phyloP scores from a whole-genome alignment of 2,113 vertebrate genomes.

The Aramus guarauna region DNA sequence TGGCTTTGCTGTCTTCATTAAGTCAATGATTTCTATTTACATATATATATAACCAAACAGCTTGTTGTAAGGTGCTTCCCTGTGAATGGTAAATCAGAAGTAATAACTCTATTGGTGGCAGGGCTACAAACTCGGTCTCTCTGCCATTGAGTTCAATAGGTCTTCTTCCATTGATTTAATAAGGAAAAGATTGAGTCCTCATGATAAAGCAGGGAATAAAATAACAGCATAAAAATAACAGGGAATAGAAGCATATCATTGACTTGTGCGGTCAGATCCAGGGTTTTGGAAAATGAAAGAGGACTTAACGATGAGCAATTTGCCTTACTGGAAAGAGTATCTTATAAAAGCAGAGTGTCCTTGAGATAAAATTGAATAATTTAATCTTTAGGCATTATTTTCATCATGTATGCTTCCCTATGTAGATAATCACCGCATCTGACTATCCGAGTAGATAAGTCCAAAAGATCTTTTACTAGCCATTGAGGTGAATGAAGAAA shows the following conservation, averaged over 20 bases:
- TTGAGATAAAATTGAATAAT: background rate
- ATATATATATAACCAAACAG: background rate
- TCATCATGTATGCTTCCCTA: background rate
- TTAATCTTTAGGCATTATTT: background rate
- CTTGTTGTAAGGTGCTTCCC: background rate
- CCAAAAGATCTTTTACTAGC: background rate
- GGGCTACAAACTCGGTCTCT: background rate
- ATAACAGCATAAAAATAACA: background rate
- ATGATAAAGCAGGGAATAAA: background rate
- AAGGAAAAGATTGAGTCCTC: background rate
- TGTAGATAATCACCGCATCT: background rate
- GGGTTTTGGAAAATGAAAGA: background rate
- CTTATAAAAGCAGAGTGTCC: background rate
- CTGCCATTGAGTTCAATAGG: background rate
- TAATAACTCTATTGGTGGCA: background rate
- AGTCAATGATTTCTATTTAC: background rate
- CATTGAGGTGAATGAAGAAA: background rate
- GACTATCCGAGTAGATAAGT: background rate
- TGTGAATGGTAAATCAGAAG: background rate
- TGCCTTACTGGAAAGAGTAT: background rate
- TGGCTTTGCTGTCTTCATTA: background rate
- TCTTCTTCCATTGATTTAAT: background rate
- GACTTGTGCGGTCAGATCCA: background rate
- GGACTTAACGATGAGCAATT: background rate
- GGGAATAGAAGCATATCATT: background rate